Base-by-base conservation (phyloP, 2,797 vertebrate genomes). In the Sarcoramphus papa region DNA sequence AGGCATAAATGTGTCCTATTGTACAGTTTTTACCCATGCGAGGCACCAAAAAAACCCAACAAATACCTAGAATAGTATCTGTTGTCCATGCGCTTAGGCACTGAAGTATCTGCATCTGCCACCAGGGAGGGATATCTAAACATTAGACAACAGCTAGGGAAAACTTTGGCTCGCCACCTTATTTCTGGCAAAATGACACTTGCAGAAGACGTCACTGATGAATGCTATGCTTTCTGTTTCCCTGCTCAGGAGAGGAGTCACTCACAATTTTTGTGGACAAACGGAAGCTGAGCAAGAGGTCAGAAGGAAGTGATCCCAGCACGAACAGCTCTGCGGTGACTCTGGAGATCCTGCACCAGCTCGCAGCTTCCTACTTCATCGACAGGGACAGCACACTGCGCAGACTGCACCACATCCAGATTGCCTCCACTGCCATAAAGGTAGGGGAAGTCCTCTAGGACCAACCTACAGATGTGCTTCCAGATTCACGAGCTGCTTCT, bases 241-340 rank as follows among this genome's bases (percentile, higher is more conserved):
- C 90, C 54, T 91, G 30, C 95, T 19, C 97, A 99, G 99, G 99
- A 97, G 99, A 99, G 97, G 99, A 99, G 97, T 99, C 99, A 69
- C 98, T 99, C 97, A 99, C 99, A 10, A 99, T 99, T 98, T 99
- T 99, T 98, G 99, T 99, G 97, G 99, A 99, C 98, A 99, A 99
- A 97, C 97, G 99, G 97, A 99, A 99, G 97, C 98, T 99, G 98
- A 99, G 99, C 97, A 99, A 98, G 96, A 98, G 98, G 92, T 97
- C 98, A 0, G 99, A 99, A 79, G 98, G 98, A 87, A 99, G 98
- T 30, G 99, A 99, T 70, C 97, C 98, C 93, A 96, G 96, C 28
- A 97, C 98, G 9, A 99, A 99, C 96, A 99, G 98, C 85, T 99
- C 99, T 6, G 97, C 83, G 0, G 98, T 99, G 96, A 99, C 98